Conservation (phyloP, 2,888 invertebrate species). For the Pammene aurita region DNA sequence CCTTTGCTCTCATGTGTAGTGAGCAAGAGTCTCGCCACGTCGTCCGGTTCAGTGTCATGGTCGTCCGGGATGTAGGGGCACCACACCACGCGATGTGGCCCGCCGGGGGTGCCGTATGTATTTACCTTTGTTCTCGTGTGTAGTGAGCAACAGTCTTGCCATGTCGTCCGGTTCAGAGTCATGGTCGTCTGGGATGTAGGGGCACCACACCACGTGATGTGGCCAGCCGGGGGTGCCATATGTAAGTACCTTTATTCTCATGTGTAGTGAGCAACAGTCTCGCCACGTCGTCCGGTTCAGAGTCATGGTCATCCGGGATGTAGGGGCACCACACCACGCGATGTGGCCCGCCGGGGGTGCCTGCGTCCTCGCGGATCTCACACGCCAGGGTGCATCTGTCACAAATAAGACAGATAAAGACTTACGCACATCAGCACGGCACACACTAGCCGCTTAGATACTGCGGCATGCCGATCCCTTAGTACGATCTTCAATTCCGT, state of each 20-base stretch:
- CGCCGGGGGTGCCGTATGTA: too few species aligned
- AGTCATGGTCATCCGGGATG: slow-evolving; percentile 88
- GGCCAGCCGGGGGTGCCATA: slow-evolving; percentile 42
- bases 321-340: slow-evolving; percentile 97
- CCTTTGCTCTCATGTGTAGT: too few species aligned
- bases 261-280: slow-evolving; percentile 92
- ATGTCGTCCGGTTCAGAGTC: slow-evolving; percentile 87
- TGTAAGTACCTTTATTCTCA: slow-evolving; percentile 83
- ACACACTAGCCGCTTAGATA: too few species aligned
- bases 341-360: slow-evolving; percentile 59
- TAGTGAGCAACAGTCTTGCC: slow-evolving; percentile 90
- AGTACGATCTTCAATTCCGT: too few species aligned
- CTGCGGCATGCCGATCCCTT: too few species aligned
- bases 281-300: slow-evolving; percentile 86
- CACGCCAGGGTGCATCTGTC: slow-evolving; percentile 82
- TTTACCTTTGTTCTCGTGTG: slow-evolving; percentile 87
- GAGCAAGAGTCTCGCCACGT: too few species aligned
- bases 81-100: too few species aligned
- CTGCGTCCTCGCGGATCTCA: slow-evolving; percentile 81
- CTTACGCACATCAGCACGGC: too few species aligned
- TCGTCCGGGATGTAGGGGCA: too few species aligned
- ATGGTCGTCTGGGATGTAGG: slow-evolving; percentile 90
- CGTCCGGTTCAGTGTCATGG: too few species aligned
- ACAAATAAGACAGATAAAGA: neutral
- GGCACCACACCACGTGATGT: slow-evolving; percentile 95